Evolutionary conservation across 2,113 vertebrate genomes (phyloP).

Genomic region (Mustela nigripes): DNA sequence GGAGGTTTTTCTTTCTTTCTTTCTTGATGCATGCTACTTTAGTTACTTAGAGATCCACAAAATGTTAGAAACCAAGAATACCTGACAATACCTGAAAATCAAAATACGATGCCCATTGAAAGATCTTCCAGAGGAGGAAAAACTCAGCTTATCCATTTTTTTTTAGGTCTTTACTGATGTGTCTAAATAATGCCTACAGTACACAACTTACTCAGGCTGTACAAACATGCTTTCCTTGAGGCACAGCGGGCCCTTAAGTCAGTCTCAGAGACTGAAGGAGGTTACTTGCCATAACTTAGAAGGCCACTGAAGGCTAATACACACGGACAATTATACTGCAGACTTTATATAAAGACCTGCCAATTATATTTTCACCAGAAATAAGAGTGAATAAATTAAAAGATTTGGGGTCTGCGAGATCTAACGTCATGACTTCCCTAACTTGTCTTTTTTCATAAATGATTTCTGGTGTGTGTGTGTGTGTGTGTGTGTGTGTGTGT

Average conservation of each 20-base stretch:
- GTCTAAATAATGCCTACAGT: not conserved
- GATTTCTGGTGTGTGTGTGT: not conserved
- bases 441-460: not conserved
- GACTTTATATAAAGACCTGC: not conserved
- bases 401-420: not conserved
- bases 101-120: conserved; percentile 3
- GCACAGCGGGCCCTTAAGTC: not conserved
- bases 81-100: not conserved
- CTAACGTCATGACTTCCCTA: not conserved
- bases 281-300: not conserved
- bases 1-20: not conserved
- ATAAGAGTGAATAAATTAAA: not conserved
- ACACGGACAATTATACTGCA: not conserved
- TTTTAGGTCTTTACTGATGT: not conserved
- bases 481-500: not conserved
- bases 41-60: not conserved
- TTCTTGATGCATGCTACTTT: not conserved
- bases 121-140: not conserved
- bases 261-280: not conserved
- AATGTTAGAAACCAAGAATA: not conserved
- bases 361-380: conserved; percentile 12
- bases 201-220: not conserved
- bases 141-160: not conserved
- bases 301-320: not conserved
- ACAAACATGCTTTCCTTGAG: not conserved